Conservation (phyloP, 2,113 vertebrate genomes). For the Abramis brama region DNA sequence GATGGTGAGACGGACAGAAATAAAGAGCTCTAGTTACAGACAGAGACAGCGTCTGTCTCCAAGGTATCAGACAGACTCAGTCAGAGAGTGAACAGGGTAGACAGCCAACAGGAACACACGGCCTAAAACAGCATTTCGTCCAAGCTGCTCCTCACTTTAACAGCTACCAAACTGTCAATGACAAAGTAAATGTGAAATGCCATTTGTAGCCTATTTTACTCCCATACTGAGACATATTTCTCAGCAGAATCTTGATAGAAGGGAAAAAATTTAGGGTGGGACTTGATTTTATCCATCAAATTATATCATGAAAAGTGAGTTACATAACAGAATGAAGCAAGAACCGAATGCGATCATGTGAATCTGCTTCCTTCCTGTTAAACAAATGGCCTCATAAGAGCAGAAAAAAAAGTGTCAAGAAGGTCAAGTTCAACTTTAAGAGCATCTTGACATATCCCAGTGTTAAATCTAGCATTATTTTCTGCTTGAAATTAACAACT, state of each 20-base stretch:
- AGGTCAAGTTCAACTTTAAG: background rate
- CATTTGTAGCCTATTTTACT: background rate
- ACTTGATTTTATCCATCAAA: background rate
- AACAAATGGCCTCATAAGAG: background rate
- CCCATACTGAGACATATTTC: background rate
- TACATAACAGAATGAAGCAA: background rate
- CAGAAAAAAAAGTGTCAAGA: background rate
- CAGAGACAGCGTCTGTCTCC: conserved; percentile 28
- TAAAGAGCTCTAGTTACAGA: conserved; percentile 32
- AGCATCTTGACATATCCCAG: background rate
- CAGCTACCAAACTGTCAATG: background rate
- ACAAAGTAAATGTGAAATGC: background rate
- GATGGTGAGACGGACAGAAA: conserved; percentile 26
- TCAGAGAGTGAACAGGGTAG: conserved; percentile 10
- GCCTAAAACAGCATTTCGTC: background rate
- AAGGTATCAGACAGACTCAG: conserved; percentile 28
- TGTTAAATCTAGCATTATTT: background rate
- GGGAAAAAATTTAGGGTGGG: too few relatives aligned
- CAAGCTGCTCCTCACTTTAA: conserved; percentile 23
- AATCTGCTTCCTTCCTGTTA: background rate
- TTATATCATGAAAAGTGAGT: background rate
- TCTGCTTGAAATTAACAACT: background rate
- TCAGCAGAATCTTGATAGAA: background rate
- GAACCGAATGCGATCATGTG: background rate
- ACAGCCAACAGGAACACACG: conserved; percentile 16